Evolutionary conservation across 1,140 invertebrate species (phyloP).

Genomic region (Rhagoletis zephyria): DNA sequence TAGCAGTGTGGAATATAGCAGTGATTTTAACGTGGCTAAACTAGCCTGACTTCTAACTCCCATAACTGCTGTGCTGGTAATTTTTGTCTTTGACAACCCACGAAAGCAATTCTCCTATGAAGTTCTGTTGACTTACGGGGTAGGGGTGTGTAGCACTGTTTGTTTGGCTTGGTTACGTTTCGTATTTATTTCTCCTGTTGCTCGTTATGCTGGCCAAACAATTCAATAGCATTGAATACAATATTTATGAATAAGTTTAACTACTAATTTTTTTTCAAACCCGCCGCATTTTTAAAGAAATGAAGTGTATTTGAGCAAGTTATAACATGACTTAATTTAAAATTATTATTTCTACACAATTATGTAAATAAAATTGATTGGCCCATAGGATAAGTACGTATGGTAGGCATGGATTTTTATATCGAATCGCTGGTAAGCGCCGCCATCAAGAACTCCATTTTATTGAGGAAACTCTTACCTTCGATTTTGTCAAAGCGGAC

Average conservation of each 20-base stretch:
- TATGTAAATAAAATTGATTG: too few relatives aligned
- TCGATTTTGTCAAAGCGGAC: constrained; percentile 92
- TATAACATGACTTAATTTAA: background rate
- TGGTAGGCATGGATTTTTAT: constrained; percentile 51
- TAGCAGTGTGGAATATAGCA: too few relatives aligned
- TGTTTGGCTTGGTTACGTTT: constrained; percentile 35
- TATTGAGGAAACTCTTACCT: constrained; percentile 96
- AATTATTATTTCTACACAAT: too few relatives aligned
- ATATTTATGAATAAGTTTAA: too few relatives aligned
- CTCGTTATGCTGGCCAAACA: background rate
- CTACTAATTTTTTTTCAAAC: background rate
- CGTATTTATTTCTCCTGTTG: background rate
- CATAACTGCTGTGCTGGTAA: background rate
- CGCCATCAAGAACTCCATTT: constrained; percentile 97
- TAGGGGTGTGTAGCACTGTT: background rate
- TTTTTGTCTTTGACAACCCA: background rate
- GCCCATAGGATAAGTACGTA: too few relatives aligned
- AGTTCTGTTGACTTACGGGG: background rate
- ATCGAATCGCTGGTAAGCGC: constrained; percentile 79
- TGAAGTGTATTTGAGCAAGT: too few relatives aligned
- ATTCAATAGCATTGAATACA: background rate
- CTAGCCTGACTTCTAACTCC: background rate
- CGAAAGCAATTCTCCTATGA: too few relatives aligned
- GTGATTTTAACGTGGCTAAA: too few relatives aligned
- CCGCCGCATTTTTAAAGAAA: too few relatives aligned